A percentile compares a stretch with the other conserved stretches of the same genome.
Evolutionary conservation across 2,888 invertebrate species (phyloP).

Genomic region (Xanthia togata): DNA sequence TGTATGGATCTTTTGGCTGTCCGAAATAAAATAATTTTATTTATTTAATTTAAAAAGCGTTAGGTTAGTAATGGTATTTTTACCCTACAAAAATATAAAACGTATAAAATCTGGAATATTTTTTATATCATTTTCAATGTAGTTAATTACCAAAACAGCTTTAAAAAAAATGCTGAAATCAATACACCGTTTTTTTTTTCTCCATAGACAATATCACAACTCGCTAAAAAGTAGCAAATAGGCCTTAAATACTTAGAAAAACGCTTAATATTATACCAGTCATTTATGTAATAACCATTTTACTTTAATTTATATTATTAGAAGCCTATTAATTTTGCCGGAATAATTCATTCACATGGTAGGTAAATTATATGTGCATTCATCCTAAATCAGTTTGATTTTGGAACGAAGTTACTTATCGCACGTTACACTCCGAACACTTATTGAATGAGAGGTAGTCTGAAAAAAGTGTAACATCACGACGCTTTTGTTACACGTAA

Average conservation of each 20-base stretch:
- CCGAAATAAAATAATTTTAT: neutral
- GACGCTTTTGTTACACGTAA: too few relatives aligned
- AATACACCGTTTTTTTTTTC: neutral
- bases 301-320: slow-evolving; percentile 22
- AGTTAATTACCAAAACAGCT: neutral
- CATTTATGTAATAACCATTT: slow-evolving; percentile 21
- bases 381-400: neutral
- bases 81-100: neutral
- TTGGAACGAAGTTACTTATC: neutral
- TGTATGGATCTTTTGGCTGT: too few relatives aligned
- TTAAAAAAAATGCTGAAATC: neutral
- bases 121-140: neutral
- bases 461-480: neutral
- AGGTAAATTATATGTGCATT: neutral
- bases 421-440: neutral
- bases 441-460: neutral
- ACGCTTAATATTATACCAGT: slow-evolving; percentile 46
- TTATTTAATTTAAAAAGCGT: neutral
- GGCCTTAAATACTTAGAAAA: slow-evolving; percentile 46
- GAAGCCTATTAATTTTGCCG: neutral
- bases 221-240: slow-evolving; percentile 43
- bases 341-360: neutral
- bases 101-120: neutral
- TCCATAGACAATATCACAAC: slow-evolving; percentile 42
- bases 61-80: neutral